These are phyloP conservation scores for Meliscaeva auricollis DNA, from an alignment of 2,888 invertebrate genomes.

Conservation along the genomic window DNA sequence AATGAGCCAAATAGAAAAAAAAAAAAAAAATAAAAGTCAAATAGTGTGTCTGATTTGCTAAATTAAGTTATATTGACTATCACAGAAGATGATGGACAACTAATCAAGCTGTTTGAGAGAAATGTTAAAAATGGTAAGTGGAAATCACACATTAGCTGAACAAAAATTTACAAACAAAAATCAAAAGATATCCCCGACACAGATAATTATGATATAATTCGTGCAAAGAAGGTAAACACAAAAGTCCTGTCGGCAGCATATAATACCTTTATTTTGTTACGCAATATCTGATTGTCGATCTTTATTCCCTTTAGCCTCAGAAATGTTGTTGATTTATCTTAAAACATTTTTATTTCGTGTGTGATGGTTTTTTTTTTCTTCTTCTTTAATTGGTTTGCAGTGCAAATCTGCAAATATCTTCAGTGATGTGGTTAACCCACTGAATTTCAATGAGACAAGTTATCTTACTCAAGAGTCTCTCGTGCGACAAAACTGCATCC, in stretches of 20 bases:
- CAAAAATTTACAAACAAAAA: neutral
- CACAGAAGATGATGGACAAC: constrained; percentile 24
- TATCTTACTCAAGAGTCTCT: constrained; percentile 42
- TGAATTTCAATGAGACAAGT: constrained; percentile 68
- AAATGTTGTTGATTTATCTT: constrained; percentile 25
- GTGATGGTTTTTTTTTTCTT: constrained; percentile 14
- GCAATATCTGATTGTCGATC: constrained; percentile 28
- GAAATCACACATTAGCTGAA: neutral
- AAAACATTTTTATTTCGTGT: constrained; percentile 4
- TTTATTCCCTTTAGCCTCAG: neutral
- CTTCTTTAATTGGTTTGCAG: constrained; percentile 53
- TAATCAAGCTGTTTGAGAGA: neutral
- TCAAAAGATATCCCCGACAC: constrained; percentile 25
- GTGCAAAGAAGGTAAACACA: neutral
- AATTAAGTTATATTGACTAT: constrained; percentile 20
- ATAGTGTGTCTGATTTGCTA: neutral
- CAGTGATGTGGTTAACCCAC: constrained; percentile 54
- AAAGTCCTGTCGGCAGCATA: constrained; percentile 9
- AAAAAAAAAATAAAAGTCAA: neutral
- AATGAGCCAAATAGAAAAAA: constrained; percentile 14
- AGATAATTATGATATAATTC: constrained; percentile 42
- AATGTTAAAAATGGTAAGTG: constrained; percentile 52
- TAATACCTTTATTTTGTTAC: neutral
- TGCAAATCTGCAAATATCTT: constrained; percentile 44
- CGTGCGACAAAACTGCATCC: constrained; percentile 45